Conservation (phyloP, 2,888 invertebrate species). For the Thera britannica region DNA sequence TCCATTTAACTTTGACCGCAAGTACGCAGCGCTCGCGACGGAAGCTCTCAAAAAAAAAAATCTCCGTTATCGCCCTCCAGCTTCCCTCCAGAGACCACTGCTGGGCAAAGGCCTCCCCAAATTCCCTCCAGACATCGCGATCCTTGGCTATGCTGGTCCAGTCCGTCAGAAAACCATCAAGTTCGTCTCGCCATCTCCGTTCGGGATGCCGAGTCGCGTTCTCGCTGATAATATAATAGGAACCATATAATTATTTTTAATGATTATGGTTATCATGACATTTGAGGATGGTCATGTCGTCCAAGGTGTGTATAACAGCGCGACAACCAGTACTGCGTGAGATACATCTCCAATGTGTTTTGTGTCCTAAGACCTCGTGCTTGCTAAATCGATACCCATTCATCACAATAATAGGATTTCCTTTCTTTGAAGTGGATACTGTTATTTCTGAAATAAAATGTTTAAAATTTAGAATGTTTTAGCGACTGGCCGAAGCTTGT, state of each 20-base stretch:
- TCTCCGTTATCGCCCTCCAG: slow-evolving; percentile 23
- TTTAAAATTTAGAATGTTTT: too few species aligned
- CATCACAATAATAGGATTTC: slow-evolving; percentile 10
- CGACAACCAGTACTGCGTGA: slow-evolving; percentile 12
- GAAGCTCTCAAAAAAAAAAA: too few species aligned
- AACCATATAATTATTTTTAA: too few species aligned
- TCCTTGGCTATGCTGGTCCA: too few species aligned
- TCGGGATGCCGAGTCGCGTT: neutral
- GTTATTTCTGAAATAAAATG: neutral
- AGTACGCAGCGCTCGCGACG: too few species aligned
- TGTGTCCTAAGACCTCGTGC: neutral
- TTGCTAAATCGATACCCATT: slow-evolving; percentile 10
- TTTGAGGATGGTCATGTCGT: slow-evolving; percentile 6
- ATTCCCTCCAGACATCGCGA: too few species aligned
- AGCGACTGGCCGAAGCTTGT: too few species aligned
- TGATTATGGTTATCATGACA: slow-evolving; percentile 20
- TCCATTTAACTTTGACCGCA: too few species aligned
- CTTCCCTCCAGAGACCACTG: too few species aligned
- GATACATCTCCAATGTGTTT: neutral
- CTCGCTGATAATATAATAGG: slow-evolving; percentile 15
- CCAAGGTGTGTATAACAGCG: slow-evolving; percentile 14
- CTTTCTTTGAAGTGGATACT: slow-evolving; percentile 1
- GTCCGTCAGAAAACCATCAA: too few species aligned
- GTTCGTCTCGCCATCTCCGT: too few species aligned
- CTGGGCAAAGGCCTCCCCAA: too few species aligned